Base-by-base conservation (phyloP, 2,888 invertebrate genomes). In the Callyntrura sp. region DNA sequence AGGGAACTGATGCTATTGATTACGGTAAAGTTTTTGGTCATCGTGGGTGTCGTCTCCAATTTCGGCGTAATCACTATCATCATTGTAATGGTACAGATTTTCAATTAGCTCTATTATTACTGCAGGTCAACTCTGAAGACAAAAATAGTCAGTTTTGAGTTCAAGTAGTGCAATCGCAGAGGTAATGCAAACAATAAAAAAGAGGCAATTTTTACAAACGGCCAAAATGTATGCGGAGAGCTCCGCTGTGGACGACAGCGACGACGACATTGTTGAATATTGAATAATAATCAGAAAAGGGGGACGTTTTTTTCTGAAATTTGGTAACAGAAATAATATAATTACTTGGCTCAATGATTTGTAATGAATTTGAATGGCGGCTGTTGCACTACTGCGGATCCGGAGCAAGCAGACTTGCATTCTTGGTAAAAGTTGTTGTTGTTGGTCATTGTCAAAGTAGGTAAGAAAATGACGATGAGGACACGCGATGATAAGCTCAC, bases 21-120 rank as follows among this genome's bases (percentile, higher is more conserved):
- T 28, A 20, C 45, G 11, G 5, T 6, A 57, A 20, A 23, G n/a
- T 14, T 57, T 48, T 35, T 45, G 25, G 43, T 65, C 23, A 4
- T 83, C 83, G 51, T 83, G 83, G 83, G 83, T 43, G 83, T 83
- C 83, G 68, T 83, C 83, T 83, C 68, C 48, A 65, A 83, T 83
- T 83, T 68, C 83, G 35, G 11, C 62, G 25, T 25, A 14, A 51
- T 14, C 51, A 51, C 14, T 8, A 35, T 35, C 68, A 68, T 65
- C 51, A 83, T 35, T 35, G 35, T 35, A 35, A 35, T 35, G 35
- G 35, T 35, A 35, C 35, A 35, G 2, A 35, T 62, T 62, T 79
- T 83, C 68, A 51, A 68, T 68, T 68, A 48, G 17, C 35, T 2
- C 35, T 35, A 35, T 35, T 35, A 35, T 35, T 35, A 35, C 6